phyloP scores from a whole-genome alignment of 1,140 invertebrate species.

The Sipha flava region DNA sequence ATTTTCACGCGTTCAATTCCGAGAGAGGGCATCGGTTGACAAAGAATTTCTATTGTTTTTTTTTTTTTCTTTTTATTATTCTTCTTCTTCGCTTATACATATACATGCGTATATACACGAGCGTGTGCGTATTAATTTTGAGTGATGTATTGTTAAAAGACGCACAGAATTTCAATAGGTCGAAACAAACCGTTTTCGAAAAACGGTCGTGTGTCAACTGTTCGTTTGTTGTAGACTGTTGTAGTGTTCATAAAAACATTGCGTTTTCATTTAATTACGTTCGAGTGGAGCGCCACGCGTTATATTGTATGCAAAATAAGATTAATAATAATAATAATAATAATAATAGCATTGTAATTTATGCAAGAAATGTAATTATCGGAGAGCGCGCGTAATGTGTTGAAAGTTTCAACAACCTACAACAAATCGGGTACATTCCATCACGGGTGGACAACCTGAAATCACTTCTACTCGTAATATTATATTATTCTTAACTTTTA shows the following conservation, averaged over 20 bases:
- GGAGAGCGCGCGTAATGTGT: not conserved
- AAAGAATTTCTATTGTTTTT: constrained; percentile 23
- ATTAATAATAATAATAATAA: not conserved
- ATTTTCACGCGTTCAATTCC: constrained; percentile 3
- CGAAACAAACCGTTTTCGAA: not conserved
- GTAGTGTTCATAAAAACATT: not conserved
- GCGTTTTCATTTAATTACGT: constrained; percentile 3
- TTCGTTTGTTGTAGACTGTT: not conserved
- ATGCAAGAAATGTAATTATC: not conserved
- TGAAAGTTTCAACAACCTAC: constrained; percentile 3
- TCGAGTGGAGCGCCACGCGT: not conserved
- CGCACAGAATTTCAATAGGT: not conserved
- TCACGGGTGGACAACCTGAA: not conserved
- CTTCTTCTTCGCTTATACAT: not conserved
- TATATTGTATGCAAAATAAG: constrained; percentile 31
- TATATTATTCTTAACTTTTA: not conserved
- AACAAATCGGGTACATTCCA: not conserved
- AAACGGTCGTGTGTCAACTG: constrained; percentile 13
- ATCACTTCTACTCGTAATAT: no score
- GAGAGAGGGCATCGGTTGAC: constrained; percentile 2
- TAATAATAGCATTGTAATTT: not conserved
- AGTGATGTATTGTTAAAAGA: constrained; percentile 13
- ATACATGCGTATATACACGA: not conserved
- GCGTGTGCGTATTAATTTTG: not conserved
- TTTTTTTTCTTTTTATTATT: no score